Evolutionary conservation across 1,140 invertebrate genomes (phyloP), one percentile per base, ranked within the genome.

Genomic region (Drosophila cardini): DNA sequence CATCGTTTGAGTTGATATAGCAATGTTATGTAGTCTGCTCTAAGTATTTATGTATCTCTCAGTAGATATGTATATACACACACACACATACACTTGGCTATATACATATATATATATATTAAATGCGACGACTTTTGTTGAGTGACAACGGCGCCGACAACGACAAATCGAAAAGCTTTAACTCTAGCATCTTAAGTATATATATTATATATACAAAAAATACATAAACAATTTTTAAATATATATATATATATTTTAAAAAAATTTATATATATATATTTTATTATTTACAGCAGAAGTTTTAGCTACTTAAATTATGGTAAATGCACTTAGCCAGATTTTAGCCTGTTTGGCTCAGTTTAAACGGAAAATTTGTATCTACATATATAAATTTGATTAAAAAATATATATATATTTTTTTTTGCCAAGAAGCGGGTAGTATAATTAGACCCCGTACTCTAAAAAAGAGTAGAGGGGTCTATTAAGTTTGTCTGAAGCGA

Each of bases 1-100:
- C 84, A 90, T 89, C 84, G 78, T 61, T 72, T 65, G 76, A 78
- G 76, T 76, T 79, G 78, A 82, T 87, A 86, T 86, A 86, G 82
- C 84, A 87, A 78, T 71, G 73, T 60, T 82, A 69, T 68, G 76
- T 82, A 78, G 85, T 61, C 82, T 26, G 15, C 48, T 16, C 42
- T 26, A 18, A 36, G 46, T 32, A 56, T 56, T 68, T 55, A 61
- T 42, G 38, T 68, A 63, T 50, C 50, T 40, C 60, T 48, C 9
- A 26, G 4, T 11, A 42, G 46, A 38, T 63, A 46, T 15, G 36
- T 34, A 13, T 4, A 21, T 26, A 61, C n/a, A 36, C 13, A 56
- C 56, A 65, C 9, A 38, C 13, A 5, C 42, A 18, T 60, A 10
- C 30, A 32, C 70, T n/a, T 53, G 15, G 21, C 26, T 15, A 13